Evolutionary conservation across 2,888 invertebrate species (phyloP).

Genomic region (Drosophila macrospina): DNA sequence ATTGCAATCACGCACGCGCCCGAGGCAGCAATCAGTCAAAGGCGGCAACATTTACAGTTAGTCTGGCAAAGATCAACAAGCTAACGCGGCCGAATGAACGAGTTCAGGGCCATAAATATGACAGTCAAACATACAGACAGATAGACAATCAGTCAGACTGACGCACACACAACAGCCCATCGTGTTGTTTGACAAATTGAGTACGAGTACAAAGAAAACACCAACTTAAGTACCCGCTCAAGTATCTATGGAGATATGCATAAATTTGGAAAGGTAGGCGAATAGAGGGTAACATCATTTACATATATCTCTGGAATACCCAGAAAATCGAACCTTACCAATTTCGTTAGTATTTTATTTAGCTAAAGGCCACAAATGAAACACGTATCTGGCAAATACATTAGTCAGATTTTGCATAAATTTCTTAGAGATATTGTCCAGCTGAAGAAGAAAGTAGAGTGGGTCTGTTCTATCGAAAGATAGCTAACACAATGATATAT

Average conservation of each 20-base stretch:
- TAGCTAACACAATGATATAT: too few relatives aligned
- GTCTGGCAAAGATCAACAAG: constrained; percentile 43
- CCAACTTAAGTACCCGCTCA: constrained; percentile 47
- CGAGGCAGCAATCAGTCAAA: constrained; percentile 65
- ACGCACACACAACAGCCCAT: constrained; percentile 14
- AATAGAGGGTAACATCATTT: constrained; percentile 24
- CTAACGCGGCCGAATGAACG: constrained; percentile 8
- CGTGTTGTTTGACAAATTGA: constrained; percentile 55
- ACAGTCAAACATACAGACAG: constrained; percentile 29
- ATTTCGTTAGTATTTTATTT: constrained; percentile 40
- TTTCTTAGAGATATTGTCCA: constrained; percentile 13
- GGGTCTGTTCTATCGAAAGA: too few relatives aligned
- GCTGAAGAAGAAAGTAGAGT: constrained; percentile 1
- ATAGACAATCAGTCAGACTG: constrained; percentile 37
- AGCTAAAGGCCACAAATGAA: constrained; percentile 1
- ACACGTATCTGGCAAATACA: constrained; percentile 11
- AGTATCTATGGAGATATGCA: constrained; percentile 43
- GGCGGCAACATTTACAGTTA: constrained; percentile 53
- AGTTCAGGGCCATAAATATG: constrained; percentile 45
- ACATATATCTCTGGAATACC: constrained; percentile 28
- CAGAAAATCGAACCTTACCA: constrained; percentile 28
- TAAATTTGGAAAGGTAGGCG: constrained; percentile 31
- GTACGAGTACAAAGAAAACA: constrained; percentile 48
- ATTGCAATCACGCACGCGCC: constrained; percentile 57
- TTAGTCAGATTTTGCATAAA: constrained; percentile 37